phyloP scores from a whole-genome alignment of 37 sponge, comb jelly and placozoan genomes.

The Agelas oroides region DNA sequence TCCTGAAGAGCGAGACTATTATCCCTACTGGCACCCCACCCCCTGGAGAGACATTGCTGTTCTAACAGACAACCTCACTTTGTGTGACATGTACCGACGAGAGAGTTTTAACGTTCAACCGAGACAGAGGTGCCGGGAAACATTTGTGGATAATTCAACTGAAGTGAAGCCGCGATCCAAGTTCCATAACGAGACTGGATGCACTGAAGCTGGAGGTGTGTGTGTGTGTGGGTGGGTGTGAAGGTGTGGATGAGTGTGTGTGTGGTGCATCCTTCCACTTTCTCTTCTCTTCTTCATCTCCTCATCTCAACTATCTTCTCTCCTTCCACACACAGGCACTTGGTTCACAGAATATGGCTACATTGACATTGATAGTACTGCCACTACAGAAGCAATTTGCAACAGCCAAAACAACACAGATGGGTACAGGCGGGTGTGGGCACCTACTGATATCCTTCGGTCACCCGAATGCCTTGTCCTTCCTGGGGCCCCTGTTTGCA shows the following conservation, averaged over 20 bases:
- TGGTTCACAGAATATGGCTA: slow-evolving; percentile 81
- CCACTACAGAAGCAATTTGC: no score
- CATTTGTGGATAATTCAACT: no score
- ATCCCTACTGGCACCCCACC: slow-evolving; percentile 99
- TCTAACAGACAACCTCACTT: slow-evolving; percentile 73
- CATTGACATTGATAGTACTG: slow-evolving; percentile 72
- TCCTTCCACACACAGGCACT: slow-evolving; percentile 17
- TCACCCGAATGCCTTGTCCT: slow-evolving; percentile 64
- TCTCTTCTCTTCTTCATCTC: no score
- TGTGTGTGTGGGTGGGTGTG: not conserved
- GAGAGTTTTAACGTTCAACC: slow-evolving; percentile 92
- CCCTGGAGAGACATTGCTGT: slow-evolving; percentile 98
- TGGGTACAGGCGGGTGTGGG: slow-evolving; percentile 72
- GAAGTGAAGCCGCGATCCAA: slow-evolving; percentile 32
- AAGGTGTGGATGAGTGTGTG: not conserved
- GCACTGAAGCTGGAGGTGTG: slow-evolving; percentile 37
- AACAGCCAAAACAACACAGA: slow-evolving; percentile 20
- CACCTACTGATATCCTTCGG: not conserved
- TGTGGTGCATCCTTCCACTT: no score
- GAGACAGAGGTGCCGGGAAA: slow-evolving; percentile 76
- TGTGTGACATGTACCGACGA: slow-evolving; percentile 69
- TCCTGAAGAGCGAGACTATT: slow-evolving; percentile 99
- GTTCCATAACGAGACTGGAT: slow-evolving; percentile 82
- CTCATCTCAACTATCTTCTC: no score
- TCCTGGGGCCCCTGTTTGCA: slow-evolving; percentile 77